Conservation (phyloP, 2,888 invertebrate species). For the Aphidius colemani region DNA sequence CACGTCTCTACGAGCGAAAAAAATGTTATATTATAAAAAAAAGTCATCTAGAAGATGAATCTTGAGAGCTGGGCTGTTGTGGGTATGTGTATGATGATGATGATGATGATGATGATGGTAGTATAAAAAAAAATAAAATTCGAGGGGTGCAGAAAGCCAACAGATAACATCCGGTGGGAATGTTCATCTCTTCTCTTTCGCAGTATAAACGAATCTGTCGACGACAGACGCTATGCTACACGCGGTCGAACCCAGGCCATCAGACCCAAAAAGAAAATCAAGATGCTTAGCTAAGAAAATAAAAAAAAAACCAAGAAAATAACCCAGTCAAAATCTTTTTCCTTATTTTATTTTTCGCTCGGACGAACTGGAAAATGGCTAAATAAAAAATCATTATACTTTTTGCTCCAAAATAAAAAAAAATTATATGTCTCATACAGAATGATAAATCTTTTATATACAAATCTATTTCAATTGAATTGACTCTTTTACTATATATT, state of each 20-base stretch:
- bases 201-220: slow-evolving; percentile 35
- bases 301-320: too few relatives aligned
- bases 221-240: slow-evolving; percentile 36
- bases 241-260: slow-evolving; percentile 3
- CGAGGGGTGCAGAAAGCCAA: slow-evolving; percentile 26
- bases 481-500: slow-evolving; percentile 13
- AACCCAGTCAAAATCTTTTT: neutral
- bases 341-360: slow-evolving; percentile 24
- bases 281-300: too few relatives aligned
- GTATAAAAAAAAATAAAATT: neutral
- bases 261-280: slow-evolving; percentile 3
- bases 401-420: slow-evolving; percentile 3
- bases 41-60: slow-evolving; percentile 14
- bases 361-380: slow-evolving; percentile 23
- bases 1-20: slow-evolving; percentile 7
- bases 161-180: slow-evolving; percentile 34
- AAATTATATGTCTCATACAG: too few relatives aligned
- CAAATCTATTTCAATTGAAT: slow-evolving; percentile 15
- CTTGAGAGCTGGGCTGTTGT: neutral
- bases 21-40: neutral
- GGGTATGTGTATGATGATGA: too few relatives aligned
- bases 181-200: slow-evolving; percentile 20
- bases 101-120: too few relatives aligned
- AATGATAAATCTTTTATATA: slow-evolving; percentile 9
- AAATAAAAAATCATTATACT: neutral